Base-by-base conservation (phyloP, 1,140 invertebrate genomes). In the Zaprionus vittiger region DNA sequence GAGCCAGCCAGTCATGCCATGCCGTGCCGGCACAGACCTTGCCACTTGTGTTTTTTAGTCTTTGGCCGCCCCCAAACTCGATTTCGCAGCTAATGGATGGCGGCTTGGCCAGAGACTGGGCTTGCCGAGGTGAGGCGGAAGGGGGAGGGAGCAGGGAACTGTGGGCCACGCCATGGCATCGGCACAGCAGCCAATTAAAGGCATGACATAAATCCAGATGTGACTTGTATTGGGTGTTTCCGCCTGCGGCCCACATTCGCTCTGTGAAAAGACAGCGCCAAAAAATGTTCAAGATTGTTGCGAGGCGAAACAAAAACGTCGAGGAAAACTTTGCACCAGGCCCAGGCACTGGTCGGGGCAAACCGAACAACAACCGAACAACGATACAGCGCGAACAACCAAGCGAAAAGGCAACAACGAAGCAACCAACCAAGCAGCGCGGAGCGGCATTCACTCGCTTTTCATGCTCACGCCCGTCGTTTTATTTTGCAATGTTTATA, bases 201-300 rank as follows among this genome's bases (percentile, higher is more conserved):
- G 83, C 81, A 91, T 89, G 91, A 92, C 91, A 92, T 92, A 92
- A 92, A 92, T 92, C 91, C 91, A 92, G 83, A 91, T 91, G 91
- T 87, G 91, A 91, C 91, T 91, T 91, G 91, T 91, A 91, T 92
- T 92, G 91, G 91, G 91, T 92, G 91, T 92, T 92, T 92, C 87
- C 91, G 91, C 89, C 83, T 91, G 84, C 84, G 90, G 89, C 89
- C 89, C 89, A 91, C 90, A 91, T 86, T 91, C 77, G 61, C 64
- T 68, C 52, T 56, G 22, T 31, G 60, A 79, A 89, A 89, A 84
- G 76, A 85, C 79, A 82, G 79, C 74, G 66, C 78, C 79, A 86
- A 91, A 74, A 80, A 91, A 87, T 80, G 87, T 87, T 81, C 83
- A 91, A 91, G 83, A 83, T 89, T 80, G 81, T 83, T 91, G 87